These are phyloP conservation scores for Chaetodon trifascialis DNA, from an alignment of 2,113 vertebrate genomes.

Conservation along the genomic window DNA sequence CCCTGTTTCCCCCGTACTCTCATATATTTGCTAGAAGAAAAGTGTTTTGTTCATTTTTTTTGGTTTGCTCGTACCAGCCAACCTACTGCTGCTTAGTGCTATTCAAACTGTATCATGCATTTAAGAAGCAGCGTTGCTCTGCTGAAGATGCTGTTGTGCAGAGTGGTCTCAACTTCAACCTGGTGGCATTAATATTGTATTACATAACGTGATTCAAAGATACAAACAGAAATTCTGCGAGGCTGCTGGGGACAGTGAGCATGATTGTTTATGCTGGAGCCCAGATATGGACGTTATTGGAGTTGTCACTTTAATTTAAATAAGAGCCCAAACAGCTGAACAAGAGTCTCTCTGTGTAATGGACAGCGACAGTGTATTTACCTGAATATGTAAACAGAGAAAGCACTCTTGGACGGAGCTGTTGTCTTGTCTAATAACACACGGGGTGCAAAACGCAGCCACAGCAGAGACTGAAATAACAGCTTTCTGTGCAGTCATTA, in stretches of 20 bases:
- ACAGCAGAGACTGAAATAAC: constrained; percentile 29
- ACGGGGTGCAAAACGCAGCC: constrained; percentile 22
- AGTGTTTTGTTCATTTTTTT: not conserved
- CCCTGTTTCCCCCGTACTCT: not conserved
- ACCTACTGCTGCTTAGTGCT: constrained; percentile 10
- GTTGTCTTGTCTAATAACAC: constrained; percentile 51
- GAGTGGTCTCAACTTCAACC: constrained; percentile 1
- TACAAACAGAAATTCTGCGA: constrained; percentile 4
- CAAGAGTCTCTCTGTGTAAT: constrained; percentile 36
- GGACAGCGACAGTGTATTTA: constrained; percentile 47
- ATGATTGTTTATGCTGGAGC: constrained; percentile 27
- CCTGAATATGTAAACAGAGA: constrained; percentile 57
- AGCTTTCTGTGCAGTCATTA: constrained; percentile 47
- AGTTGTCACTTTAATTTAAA: constrained; percentile 51
- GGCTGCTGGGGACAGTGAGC: not conserved
- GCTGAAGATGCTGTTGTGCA: not conserved
- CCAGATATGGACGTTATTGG: constrained; percentile 10
- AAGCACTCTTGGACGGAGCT: constrained; percentile 22
- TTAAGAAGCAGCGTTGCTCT: constrained; percentile 2
- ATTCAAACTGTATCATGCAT: constrained; percentile 1
- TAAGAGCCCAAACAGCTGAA: constrained; percentile 32
- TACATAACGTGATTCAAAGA: constrained; percentile 36
- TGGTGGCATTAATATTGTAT: constrained; percentile 13
- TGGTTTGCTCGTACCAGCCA: not conserved
- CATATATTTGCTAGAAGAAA: not conserved